phyloP scores from a whole-genome alignment of 2,797 vertebrate species.

The Urosaurus nigricauda region DNA sequence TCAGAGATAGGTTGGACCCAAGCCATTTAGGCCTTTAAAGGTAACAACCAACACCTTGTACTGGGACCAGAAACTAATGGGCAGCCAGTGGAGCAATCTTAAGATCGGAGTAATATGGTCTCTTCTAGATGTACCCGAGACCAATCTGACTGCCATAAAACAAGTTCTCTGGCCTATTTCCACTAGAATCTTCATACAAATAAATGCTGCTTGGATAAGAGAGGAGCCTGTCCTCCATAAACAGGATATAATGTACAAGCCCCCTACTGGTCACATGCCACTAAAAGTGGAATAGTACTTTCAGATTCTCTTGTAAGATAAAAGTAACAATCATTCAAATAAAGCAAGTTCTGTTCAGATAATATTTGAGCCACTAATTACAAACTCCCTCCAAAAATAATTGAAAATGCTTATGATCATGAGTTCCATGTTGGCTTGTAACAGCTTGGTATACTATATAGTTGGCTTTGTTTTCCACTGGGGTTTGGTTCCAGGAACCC shows the following conservation, averaged over 20 bases:
- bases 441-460: background rate
- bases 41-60: no score
- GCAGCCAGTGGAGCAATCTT: no score
- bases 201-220: background rate
- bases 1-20: no score
- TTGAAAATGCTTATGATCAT: background rate
- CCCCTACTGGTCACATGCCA: background rate
- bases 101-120: no score
- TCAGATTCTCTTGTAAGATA: background rate
- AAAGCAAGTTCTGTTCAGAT: background rate
- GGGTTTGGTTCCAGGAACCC: no score
- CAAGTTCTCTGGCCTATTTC: background rate
- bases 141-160: no score
- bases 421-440: background rate
- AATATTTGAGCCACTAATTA: background rate
- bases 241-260: background rate
- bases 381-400: background rate
- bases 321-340: background rate
- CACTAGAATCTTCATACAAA: background rate
- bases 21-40: no score
- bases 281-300: background rate
- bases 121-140: no score
- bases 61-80: no score
- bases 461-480: no score
- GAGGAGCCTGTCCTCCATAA: background rate